Evolutionary conservation across 2,888 invertebrate genomes (phyloP), one percentile per base, ranked within the genome.

Genomic region (Nephrotoma guestfalica): DNA sequence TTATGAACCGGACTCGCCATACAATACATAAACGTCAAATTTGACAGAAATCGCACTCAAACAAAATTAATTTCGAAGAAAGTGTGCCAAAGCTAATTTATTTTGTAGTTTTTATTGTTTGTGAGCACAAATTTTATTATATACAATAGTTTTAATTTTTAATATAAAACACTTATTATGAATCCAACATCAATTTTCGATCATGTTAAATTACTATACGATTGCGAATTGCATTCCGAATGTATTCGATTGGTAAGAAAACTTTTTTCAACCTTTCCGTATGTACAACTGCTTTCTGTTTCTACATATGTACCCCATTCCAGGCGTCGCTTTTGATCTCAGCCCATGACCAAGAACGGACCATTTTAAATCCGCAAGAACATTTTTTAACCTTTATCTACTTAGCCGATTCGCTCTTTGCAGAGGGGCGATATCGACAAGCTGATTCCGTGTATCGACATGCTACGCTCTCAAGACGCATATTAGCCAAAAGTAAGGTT

Each of bases 151-250:
- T 30, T 30, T 30, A 30, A 71, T 51, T 51, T 71, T 71, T 71
- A 9, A 9, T 30, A 71, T 9, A 71, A 30, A 18, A 6, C 71
- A 83, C n/a, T 84, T 41, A 84, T 41, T 41, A 84, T 84, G 84
- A 84, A 84, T 84, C 84, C 41, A 41, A 84, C 42, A 42, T 91
- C 91, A 71, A 90, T 95, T 86, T 93, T 94, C 88, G 94, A 95
- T 87, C 95, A 96, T 90, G 92, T 96, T 5, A 94, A 95, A 88
- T 92, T 93, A 71, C 91, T 96, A 41, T 95, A 94, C 89, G 95
- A 96, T 87, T 93, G 94, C 88, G 93, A 95, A 88, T 91, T 96
- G 1, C 95, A 95, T 90, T 94, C 94, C 9, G 95, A 96, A 91
- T 94, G 96, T 15, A 93, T 95, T 86, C 92, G 93, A 88, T 90